phyloP scores from a whole-genome alignment of 1,140 invertebrate species.

The Drosophila auraria region DNA sequence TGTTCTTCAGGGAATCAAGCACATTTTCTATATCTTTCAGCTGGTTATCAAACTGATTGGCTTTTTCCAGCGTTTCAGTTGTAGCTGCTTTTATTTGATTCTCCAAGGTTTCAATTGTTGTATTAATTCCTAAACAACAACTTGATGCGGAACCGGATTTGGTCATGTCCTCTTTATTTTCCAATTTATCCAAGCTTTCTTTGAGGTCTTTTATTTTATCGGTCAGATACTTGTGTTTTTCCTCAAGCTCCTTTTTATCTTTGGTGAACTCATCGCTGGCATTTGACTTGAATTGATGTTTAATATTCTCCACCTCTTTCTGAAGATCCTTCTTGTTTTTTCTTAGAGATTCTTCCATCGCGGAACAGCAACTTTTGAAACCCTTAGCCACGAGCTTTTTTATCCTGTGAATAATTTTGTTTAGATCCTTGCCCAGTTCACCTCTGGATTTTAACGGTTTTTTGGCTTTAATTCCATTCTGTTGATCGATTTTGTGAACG shows the following conservation, averaged over 20 bases:
- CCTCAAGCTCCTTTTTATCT: not conserved
- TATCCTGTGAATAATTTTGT: conserved; percentile 22
- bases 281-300: not conserved
- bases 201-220: conserved; percentile 11
- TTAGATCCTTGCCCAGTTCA: conserved; percentile 45
- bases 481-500: not conserved
- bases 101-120: not conserved
- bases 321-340: conserved; percentile 23
- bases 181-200: conserved; percentile 5
- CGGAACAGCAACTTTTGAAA: conserved; percentile 39
- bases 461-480: not conserved
- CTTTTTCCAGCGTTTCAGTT: not conserved
- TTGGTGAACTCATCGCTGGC: not conserved
- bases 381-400: conserved; percentile 6
- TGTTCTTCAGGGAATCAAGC: not conserved
- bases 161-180: not conserved
- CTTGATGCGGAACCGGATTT: not conserved
- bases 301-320: not conserved
- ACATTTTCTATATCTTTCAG: conserved; percentile 6
- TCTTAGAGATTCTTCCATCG: conserved; percentile 3
- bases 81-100: not conserved
- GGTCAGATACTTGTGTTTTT: conserved; percentile 1
- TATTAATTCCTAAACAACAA: conserved; percentile 27
- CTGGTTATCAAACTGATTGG: not conserved
- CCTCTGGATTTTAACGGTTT: not conserved